These are phyloP conservation scores for Macrostomum lignano DNA, from an alignment of 1,140 invertebrate species.

Conservation along the genomic window DNA sequence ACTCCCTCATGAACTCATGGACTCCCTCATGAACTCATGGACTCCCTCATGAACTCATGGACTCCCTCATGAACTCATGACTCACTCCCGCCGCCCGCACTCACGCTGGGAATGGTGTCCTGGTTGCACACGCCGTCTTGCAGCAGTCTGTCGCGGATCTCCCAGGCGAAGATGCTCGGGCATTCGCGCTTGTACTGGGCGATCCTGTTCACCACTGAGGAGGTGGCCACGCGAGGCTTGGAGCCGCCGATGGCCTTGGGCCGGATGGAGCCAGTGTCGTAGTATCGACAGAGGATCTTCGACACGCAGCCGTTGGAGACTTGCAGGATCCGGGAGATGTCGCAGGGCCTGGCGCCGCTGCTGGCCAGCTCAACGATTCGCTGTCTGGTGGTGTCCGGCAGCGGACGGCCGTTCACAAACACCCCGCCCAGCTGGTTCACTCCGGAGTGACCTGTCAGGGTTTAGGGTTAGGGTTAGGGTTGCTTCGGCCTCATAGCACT, in stretches of 20 bases:
- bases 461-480: too few species aligned
- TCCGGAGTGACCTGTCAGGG: too few species aligned
- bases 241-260: slow-evolving; percentile 28
- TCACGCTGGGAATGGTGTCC: slow-evolving; percentile 94
- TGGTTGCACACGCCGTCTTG: slow-evolving; percentile 64
- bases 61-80: too few species aligned
- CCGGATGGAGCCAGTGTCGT: slow-evolving; percentile 28
- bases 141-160: slow-evolving; percentile 25
- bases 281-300: slow-evolving; percentile 48
- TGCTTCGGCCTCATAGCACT: too few species aligned
- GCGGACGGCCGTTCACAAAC: slow-evolving; percentile 76
- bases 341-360: slow-evolving; percentile 64
- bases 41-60: too few species aligned
- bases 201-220: slow-evolving; percentile 23
- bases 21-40: too few species aligned
- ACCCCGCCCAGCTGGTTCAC: slow-evolving; percentile 91
- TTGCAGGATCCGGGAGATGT: slow-evolving; percentile 66
- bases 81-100: too few species aligned
- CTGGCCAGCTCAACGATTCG: slow-evolving; percentile 76
- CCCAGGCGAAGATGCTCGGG: slow-evolving; percentile 29
- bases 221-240: slow-evolving; percentile 28
- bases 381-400: slow-evolving; percentile 72
- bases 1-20: too few species aligned
- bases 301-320: slow-evolving; percentile 86
- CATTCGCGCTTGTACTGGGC: slow-evolving; percentile 21